Evolutionary conservation across 2,888 invertebrate species (phyloP).

Genomic region (Noctuana brunneofusca): DNA sequence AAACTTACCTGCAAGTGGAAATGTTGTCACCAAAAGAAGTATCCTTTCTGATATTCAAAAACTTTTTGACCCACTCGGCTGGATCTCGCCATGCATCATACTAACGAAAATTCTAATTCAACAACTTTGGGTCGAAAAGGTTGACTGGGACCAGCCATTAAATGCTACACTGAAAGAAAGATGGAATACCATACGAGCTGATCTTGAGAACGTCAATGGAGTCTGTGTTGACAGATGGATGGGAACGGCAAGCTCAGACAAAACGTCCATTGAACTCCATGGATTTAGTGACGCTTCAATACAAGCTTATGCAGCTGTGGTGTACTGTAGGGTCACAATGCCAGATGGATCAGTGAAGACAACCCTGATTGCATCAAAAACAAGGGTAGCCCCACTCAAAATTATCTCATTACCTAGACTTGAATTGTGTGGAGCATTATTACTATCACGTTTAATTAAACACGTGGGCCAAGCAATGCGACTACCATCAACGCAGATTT

Average conservation of each 20-base stretch:
- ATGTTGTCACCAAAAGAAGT: background rate
- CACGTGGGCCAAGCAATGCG: background rate
- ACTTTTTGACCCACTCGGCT: background rate
- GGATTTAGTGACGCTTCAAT: background rate
- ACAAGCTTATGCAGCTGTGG: background rate
- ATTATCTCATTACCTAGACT: background rate
- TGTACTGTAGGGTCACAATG: background rate
- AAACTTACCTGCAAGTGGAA: constrained; percentile 1
- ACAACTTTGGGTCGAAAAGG: background rate
- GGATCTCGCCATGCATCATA: background rate
- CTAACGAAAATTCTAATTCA: background rate
- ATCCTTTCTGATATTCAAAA: constrained; percentile 2
- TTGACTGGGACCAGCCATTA: background rate
- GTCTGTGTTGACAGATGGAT: background rate
- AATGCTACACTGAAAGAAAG: background rate
- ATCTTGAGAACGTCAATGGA: background rate
- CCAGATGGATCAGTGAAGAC: background rate
- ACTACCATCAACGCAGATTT: background rate
- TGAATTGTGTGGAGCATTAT: background rate
- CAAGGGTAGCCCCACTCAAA: background rate
- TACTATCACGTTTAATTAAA: background rate
- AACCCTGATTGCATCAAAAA: background rate
- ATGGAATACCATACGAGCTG: background rate
- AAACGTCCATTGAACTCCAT: background rate
- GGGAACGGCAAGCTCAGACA: background rate